phyloP scores from a whole-genome alignment of 1,140 invertebrate genomes.

The Ceratina japonica region DNA sequence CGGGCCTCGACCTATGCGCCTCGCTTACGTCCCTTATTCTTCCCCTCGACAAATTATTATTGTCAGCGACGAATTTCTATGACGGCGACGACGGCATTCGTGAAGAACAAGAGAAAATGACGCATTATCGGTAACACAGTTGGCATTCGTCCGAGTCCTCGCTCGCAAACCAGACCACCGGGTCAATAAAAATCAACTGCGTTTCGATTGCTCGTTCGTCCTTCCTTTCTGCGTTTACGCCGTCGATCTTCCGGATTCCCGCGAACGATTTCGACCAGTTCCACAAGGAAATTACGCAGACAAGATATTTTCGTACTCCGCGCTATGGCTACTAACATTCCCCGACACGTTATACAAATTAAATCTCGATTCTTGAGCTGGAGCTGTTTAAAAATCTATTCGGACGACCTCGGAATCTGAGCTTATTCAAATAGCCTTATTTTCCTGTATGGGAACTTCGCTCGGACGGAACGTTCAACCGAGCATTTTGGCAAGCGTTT shows the following conservation, averaged over 20 bases:
- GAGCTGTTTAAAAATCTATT: no score
- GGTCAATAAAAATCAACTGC: not conserved
- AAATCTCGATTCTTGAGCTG: no score
- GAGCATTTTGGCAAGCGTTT: constrained; percentile 4
- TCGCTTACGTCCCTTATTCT: no score
- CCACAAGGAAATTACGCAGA: constrained; percentile 1
- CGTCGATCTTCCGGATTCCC: not conserved
- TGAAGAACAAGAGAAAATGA: not conserved
- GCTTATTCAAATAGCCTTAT: no score
- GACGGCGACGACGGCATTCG: no score
- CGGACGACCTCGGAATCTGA: no score
- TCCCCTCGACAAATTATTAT: not conserved
- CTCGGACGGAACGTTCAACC: not conserved
- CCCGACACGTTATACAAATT: no score
- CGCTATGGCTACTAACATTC: not conserved
- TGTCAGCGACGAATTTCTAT: not conserved
- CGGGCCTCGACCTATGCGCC: no score
- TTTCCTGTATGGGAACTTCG: no score
- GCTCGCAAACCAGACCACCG: not conserved
- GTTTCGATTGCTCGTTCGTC: constrained; percentile 16
- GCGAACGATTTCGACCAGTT: not conserved
- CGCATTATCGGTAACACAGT: constrained; percentile 8
- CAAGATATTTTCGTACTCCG: not conserved
- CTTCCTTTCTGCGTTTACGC: not conserved
- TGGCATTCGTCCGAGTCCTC: not conserved